Evolutionary conservation across 2,113 vertebrate genomes (phyloP), one percentile per base, ranked within the genome.

Genomic region (Albula goreensis): DNA sequence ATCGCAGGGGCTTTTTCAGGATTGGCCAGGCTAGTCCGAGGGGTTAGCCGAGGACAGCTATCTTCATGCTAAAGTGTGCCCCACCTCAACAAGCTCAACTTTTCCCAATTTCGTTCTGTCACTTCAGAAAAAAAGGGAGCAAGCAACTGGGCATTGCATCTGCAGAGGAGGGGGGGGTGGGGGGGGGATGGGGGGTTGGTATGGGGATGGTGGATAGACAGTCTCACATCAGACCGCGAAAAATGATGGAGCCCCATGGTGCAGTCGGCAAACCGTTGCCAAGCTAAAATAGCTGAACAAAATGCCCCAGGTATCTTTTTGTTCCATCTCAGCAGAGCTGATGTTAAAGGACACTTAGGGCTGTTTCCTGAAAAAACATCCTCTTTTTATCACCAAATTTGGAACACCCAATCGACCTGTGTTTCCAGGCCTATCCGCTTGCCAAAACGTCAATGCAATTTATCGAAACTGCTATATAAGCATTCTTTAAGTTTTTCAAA

Each of bases 41-140:
- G n/a, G 82, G 56, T 56, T 13, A 48, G 74, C 15, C 25, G 51
- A 79, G 52, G 51, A 79, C 84, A 48, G 51, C 51, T 52, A 79
- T 41, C 2, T 15, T 12, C 78, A 8, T 31, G 22, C 5, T 12
- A 17, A 63, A 63, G 4, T 17, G 7, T 56, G 7, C 53, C 63
- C 13, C 63, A 19, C 22, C 63, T 3, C 50, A 31, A 17, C 17
- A 56, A 63, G 82, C 49, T 31, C 49, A 83, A 83, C 82, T 83
- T 83, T 31, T 60, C 57, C 31, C 60, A 83, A 49, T 70, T 83
- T 50, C 19, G 41, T n/a, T 83, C 82, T 70, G 60, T 74, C 15
- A 48, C n/a, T 74, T 53, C 25, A 9, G 56, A 57, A 12, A 56
- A 56, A 12, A 7, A 12, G 53, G 12, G 53, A 9, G 53, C 53